Percentiles rank a stretch among this genome's conserved stretches.
Evolutionary conservation across 1,140 invertebrate genomes (phyloP).

Genomic region (Trinorchestia longiramus): DNA sequence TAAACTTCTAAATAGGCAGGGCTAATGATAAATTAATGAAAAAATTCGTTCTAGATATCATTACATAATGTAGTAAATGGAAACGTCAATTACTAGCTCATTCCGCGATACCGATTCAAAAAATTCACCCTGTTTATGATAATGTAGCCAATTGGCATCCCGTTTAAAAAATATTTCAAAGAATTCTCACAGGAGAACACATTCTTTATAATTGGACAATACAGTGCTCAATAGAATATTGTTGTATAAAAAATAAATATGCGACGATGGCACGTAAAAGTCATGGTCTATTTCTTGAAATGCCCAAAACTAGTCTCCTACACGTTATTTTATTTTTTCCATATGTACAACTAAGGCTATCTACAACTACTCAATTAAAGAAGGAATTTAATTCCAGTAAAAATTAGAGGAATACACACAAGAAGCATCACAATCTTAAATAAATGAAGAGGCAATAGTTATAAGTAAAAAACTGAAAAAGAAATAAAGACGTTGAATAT

Average conservation of each 20-base stretch:
- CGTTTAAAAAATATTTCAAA: neutral
- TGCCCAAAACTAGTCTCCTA: neutral
- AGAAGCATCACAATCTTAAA: neutral
- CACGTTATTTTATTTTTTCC: neutral
- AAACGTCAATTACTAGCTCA: neutral
- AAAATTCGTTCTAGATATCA: neutral
- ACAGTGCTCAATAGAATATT: neutral
- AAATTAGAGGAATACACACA: neutral
- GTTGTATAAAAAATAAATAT: conserved; percentile 3
- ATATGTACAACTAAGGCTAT: neutral
- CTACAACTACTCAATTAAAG: neutral
- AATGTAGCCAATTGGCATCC: neutral
- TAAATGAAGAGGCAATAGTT: neutral
- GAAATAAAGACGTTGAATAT: neutral
- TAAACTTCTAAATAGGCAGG: neutral
- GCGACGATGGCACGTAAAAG: neutral
- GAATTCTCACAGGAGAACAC: neutral
- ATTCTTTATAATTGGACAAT: neutral
- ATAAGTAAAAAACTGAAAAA: neutral
- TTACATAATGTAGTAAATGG: neutral
- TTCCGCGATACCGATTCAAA: neutral
- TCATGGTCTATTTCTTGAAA: neutral
- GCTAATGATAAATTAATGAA: neutral
- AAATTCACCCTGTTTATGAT: neutral
- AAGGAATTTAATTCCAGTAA: neutral